Conservation (phyloP, 2,113 vertebrate species). For the Tamias sibiricus region DNA sequence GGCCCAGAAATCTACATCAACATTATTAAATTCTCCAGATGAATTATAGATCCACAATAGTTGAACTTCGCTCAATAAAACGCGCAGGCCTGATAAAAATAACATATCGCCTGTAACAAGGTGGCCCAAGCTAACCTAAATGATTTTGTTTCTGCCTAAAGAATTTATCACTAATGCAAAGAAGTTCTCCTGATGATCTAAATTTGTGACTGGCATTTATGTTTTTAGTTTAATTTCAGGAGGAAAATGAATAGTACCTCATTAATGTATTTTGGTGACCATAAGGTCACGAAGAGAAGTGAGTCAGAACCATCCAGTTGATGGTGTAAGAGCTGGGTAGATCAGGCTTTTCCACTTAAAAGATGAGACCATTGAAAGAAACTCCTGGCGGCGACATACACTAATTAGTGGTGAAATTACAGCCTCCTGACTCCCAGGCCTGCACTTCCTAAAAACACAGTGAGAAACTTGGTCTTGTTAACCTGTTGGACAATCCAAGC, state of each 20-base stretch:
- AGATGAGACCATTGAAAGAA: not conserved
- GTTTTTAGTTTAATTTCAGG: not conserved
- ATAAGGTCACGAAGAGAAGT: not conserved
- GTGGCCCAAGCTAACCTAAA: not conserved
- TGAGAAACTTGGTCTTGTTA: not conserved
- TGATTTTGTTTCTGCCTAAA: not conserved
- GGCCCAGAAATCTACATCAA: not conserved
- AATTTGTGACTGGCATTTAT: not conserved
- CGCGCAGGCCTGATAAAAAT: not conserved
- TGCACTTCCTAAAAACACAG: not conserved
- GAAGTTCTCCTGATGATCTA: not conserved
- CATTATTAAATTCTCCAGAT: not conserved
- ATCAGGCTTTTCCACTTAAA: not conserved
- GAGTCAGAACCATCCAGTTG: not conserved
- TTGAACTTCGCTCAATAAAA: not conserved
- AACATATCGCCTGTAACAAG: not conserved
- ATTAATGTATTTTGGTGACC: not conserved
- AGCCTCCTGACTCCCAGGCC: not conserved
- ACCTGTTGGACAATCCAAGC: not conserved
- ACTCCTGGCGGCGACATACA: not conserved
- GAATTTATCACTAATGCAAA: not conserved
- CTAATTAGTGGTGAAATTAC: not conserved
- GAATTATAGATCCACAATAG: not conserved
- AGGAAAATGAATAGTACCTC: not conserved
- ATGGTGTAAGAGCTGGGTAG: not conserved